phyloP scores from a whole-genome alignment of 64 coral and sea anemone species.

The Stylophora pistillata region DNA sequence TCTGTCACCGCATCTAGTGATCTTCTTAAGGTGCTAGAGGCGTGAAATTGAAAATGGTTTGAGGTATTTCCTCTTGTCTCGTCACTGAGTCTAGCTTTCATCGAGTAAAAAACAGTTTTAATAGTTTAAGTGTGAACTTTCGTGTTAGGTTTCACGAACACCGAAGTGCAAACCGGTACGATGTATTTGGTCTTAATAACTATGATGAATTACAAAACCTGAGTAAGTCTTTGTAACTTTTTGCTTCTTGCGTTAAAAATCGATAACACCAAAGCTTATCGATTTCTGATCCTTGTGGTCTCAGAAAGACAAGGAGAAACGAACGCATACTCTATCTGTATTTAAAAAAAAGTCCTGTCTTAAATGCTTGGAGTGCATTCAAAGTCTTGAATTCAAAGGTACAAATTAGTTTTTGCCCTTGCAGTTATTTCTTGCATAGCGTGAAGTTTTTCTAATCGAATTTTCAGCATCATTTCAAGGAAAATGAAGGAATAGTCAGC shows the following conservation, averaged over 20 bases:
- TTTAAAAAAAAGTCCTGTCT: background rate
- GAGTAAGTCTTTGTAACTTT: too few species aligned
- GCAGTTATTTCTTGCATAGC: too few species aligned
- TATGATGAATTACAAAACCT: too few species aligned
- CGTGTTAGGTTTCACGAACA: background rate
- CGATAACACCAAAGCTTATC: too few species aligned
- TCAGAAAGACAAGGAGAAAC: too few species aligned
- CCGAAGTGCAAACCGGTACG: background rate
- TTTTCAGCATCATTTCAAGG: background rate
- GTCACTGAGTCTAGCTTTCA: conserved; percentile 14
- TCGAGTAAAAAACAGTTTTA: background rate
- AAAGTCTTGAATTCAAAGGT: background rate
- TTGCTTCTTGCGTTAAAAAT: too few species aligned
- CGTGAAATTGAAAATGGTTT: background rate
- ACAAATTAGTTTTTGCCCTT: background rate
- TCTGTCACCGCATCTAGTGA: conserved; percentile 1
- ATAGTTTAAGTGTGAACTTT: background rate
- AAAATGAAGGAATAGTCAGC: background rate
- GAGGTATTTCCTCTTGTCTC: conserved; percentile 10
- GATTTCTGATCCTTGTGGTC: too few species aligned
- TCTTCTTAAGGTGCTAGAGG: background rate
- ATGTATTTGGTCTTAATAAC: too few species aligned
- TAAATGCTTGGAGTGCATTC: background rate
- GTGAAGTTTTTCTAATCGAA: too few species aligned
- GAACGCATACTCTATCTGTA: too few species aligned